Evolutionary conservation across 1,140 invertebrate species (phyloP).

Genomic region (Sipha flava): DNA sequence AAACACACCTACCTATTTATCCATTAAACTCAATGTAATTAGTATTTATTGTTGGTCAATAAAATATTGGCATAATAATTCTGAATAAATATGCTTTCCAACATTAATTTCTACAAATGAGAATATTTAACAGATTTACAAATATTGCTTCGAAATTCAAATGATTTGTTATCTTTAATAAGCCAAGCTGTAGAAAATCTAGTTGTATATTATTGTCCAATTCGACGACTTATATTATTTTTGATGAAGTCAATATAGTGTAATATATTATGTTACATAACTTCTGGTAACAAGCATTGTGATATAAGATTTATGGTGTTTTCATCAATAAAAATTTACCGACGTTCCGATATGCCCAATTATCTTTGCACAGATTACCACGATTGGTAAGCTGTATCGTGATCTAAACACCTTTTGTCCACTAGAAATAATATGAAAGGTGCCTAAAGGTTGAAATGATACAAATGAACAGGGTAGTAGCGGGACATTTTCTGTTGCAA

Average conservation of each 20-base stretch:
- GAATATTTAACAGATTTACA: too few relatives aligned
- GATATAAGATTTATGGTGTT: conserved; percentile 2
- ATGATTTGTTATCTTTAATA: too few relatives aligned
- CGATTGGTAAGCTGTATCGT: neutral
- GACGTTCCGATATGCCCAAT: neutral
- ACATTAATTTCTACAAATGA: too few relatives aligned
- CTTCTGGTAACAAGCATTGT: neutral
- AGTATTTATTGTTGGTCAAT: too few relatives aligned
- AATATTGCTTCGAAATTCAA: too few relatives aligned
- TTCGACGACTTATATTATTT: neutral
- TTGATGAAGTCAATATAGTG: neutral
- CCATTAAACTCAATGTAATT: too few relatives aligned
- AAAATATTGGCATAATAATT: too few relatives aligned
- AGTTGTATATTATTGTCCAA: too few relatives aligned
- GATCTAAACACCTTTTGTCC: neutral
- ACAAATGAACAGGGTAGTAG: neutral
- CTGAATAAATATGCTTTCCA: too few relatives aligned
- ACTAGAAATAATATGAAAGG: neutral
- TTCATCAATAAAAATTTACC: conserved; percentile 1
- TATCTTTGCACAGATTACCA: neutral
- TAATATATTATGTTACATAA: neutral
- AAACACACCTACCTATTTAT: too few relatives aligned
- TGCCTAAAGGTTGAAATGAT: neutral
- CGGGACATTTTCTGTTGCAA: neutral
- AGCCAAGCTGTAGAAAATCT: too few relatives aligned